phyloP scores from a whole-genome alignment of 2,113 vertebrate genomes.

The Elgaria multicarinata region DNA sequence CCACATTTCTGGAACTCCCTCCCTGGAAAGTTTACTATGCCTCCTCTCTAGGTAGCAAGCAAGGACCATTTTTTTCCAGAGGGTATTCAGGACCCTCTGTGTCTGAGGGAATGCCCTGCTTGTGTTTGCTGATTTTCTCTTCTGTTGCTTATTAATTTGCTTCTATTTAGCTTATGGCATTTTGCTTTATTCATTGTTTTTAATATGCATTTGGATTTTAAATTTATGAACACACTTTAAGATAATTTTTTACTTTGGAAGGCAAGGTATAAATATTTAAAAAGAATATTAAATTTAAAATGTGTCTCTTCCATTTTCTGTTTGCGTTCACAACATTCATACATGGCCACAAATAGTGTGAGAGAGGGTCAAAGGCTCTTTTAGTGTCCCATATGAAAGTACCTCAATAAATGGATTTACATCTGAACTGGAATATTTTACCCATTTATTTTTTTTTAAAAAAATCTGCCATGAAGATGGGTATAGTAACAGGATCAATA shows the following conservation, averaged over 20 bases:
- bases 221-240: background rate
- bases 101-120: background rate
- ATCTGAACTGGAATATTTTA: accelerated
- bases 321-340: background rate
- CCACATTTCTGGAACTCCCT: background rate
- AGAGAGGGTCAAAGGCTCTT: background rate
- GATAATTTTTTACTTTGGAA: background rate
- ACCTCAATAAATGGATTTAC: background rate
- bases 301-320: background rate
- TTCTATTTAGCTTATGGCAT: background rate
- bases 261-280: background rate
- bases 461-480: no score
- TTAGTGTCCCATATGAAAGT: background rate
- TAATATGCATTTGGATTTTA: background rate
- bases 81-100: background rate
- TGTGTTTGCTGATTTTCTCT: background rate
- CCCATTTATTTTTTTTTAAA: background rate
- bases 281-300: background rate
- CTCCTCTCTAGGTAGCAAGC: background rate
- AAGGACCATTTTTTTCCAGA: background rate
- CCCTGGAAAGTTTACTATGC: no score
- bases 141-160: background rate
- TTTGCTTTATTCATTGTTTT: background rate
- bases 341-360: background rate
- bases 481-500: background rate